Percentiles rank a stretch among this genome's conserved stretches.
These are phyloP conservation scores for Carcina quercana DNA, from an alignment of 2,888 invertebrate genomes.

Conservation along the genomic window DNA sequence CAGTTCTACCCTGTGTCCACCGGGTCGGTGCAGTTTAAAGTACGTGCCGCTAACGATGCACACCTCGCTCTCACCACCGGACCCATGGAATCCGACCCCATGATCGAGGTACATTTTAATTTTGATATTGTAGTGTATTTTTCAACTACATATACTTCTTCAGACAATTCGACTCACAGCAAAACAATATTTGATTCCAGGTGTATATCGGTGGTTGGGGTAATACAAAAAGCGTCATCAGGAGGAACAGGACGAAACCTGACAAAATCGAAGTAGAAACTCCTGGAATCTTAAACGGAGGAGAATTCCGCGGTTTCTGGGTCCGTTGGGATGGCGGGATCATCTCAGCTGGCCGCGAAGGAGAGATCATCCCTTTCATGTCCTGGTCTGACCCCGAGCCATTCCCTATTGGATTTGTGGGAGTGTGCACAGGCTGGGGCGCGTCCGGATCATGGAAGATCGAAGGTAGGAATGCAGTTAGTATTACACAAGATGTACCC, in stretches of 20 bases:
- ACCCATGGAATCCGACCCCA: slow-evolving; percentile 82
- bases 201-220: slow-evolving; percentile 93
- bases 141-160: background rate
- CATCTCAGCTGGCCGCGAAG: slow-evolving; percentile 82
- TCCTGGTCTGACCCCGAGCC: slow-evolving; percentile 81
- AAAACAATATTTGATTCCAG: slow-evolving; percentile 37
- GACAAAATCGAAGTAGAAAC: slow-evolving; percentile 82
- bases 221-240: slow-evolving; percentile 88
- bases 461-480: slow-evolving; percentile 73
- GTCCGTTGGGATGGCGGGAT: slow-evolving; percentile 83
- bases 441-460: slow-evolving; percentile 87
- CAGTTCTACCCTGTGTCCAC: slow-evolving; percentile 83
- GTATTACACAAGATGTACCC: slow-evolving; percentile 59
- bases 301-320: slow-evolving; percentile 90
- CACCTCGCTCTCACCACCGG: slow-evolving; percentile 86
- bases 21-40: slow-evolving; percentile 84
- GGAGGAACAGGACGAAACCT: slow-evolving; percentile 84
- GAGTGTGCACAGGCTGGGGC: slow-evolving; percentile 92
- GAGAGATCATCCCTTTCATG: slow-evolving; percentile 82
- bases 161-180: background rate
- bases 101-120: slow-evolving; percentile 80
- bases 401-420: slow-evolving; percentile 82
- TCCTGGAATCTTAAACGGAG: slow-evolving; percentile 80
- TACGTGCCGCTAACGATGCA: slow-evolving; percentile 87
- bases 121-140: slow-evolving; percentile 2